Evolutionary conservation across 1,140 invertebrate species (phyloP).

Genomic region (Drosophila jambulina): DNA sequence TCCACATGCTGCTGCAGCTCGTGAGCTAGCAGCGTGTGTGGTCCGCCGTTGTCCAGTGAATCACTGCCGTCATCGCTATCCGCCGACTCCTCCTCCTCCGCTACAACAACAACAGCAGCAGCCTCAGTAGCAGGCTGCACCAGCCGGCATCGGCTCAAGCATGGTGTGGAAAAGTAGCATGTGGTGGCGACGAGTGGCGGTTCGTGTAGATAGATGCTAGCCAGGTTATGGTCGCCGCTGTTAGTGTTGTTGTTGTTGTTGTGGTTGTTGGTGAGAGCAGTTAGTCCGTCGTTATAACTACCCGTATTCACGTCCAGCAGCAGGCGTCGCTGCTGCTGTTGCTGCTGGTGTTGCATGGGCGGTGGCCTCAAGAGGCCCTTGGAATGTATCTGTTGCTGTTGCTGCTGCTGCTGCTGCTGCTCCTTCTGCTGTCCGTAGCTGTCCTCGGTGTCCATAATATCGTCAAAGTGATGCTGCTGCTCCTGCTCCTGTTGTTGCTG

Average conservation of each 20-base stretch:
- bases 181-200: conserved; percentile 41
- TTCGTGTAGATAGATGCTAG: conserved; percentile 59
- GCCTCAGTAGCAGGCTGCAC: conserved; percentile 9
- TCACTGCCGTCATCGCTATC: conserved; percentile 55
- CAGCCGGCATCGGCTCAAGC: conserved; percentile 37
- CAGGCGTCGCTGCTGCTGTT: conserved; percentile 66
- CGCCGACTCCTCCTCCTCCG: conserved; percentile 8
- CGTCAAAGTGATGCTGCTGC: conserved; percentile 48
- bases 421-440: conserved; percentile 55
- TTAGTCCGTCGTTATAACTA: conserved; percentile 74
- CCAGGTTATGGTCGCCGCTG: conserved; percentile 34
- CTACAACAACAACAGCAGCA: conserved; percentile 26
- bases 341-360: conserved; percentile 44
- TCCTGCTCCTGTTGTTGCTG: conserved; percentile 51
- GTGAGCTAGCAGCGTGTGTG: conserved; percentile 56
- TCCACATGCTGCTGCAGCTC: conserved; percentile 66
- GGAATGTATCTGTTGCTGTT: conserved; percentile 72
- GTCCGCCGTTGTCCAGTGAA: conserved; percentile 52
- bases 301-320: conserved; percentile 80
- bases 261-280: conserved; percentile 52
- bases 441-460: conserved; percentile 81
- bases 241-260: conserved; percentile 49
- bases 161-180: conserved; percentile 73
- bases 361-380: conserved; percentile 69
- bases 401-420: conserved; percentile 51